phyloP scores from a whole-genome alignment of 2,113 vertebrate species.

The Harpagus bidentatus region DNA sequence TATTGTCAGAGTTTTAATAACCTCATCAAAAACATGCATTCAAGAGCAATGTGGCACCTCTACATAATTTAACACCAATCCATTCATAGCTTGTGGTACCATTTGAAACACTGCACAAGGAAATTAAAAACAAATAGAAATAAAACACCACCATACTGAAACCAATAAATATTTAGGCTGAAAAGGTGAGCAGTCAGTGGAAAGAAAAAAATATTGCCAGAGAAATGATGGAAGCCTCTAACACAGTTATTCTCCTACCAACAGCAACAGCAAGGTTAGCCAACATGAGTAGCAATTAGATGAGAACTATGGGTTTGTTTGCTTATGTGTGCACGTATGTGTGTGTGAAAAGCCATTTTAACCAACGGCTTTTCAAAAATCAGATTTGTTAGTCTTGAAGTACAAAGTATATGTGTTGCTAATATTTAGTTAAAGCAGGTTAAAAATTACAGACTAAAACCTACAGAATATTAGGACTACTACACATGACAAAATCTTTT shows the following conservation, averaged over 20 bases:
- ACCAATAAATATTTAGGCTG: slow-evolving; percentile 26
- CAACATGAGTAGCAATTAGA: neutral
- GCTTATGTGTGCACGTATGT: neutral
- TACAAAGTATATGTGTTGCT: neutral
- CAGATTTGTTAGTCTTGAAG: neutral
- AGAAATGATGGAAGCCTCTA: neutral
- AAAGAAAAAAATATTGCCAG: slow-evolving; percentile 15
- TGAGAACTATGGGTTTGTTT: neutral
- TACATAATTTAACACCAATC: slow-evolving; percentile 12
- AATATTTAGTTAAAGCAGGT: neutral
- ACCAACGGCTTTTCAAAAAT: neutral
- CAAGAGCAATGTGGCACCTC: neutral
- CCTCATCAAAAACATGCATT: slow-evolving; percentile 47
- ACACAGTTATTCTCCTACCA: neutral
- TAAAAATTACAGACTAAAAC: neutral
- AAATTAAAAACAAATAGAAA: slow-evolving; percentile 62
- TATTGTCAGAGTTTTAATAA: slow-evolving; percentile 59
- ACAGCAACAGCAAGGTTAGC: neutral
- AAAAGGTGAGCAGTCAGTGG: slow-evolving; percentile 12
- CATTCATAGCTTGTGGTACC: neutral
- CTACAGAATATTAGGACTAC: neutral
- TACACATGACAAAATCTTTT: neutral
- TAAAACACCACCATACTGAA: slow-evolving; percentile 11
- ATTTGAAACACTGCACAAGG: slow-evolving; percentile 18
- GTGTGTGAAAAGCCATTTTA: neutral